Conservation (phyloP, 2,113 vertebrate genomes). For the Sinosuthora webbiana region DNA sequence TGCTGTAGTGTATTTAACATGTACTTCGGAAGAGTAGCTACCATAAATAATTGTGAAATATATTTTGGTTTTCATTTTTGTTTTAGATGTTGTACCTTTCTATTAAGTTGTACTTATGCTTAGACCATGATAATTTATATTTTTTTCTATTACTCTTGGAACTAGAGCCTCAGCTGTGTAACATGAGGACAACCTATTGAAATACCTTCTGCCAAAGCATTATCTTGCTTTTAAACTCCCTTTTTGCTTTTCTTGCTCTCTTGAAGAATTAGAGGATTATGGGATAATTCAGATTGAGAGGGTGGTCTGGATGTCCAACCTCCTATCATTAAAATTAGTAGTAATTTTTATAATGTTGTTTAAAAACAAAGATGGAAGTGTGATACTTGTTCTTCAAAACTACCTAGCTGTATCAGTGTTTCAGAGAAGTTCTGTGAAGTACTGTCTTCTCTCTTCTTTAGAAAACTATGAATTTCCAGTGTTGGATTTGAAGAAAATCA, state of each 20-base stretch:
- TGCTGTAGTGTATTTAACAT: neutral
- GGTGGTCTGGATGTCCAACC: neutral
- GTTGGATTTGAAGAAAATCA: neutral
- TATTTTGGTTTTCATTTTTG: neutral
- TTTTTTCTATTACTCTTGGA: neutral
- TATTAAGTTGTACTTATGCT: neutral
- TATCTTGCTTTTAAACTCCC: neutral
- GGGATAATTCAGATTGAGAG: neutral
- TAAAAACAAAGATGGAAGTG: neutral
- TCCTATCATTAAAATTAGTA: neutral
- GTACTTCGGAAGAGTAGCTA: neutral
- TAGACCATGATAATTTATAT: neutral
- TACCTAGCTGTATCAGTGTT: neutral
- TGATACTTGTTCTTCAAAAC: neutral
- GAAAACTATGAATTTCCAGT: neutral
- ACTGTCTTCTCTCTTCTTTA: neutral
- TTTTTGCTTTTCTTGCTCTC: neutral
- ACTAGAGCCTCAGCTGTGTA: neutral
- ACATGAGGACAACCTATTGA: neutral
- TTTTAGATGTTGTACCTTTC: neutral
- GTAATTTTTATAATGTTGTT: neutral
- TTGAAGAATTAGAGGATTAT: neutral
- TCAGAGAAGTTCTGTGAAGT: neutral
- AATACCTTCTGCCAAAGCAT: neutral
- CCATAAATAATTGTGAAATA: neutral